Percentiles rank a stretch among this genome's conserved stretches.
phyloP scores from a whole-genome alignment of 2,888 invertebrate genomes.

The Aromia moschata region DNA sequence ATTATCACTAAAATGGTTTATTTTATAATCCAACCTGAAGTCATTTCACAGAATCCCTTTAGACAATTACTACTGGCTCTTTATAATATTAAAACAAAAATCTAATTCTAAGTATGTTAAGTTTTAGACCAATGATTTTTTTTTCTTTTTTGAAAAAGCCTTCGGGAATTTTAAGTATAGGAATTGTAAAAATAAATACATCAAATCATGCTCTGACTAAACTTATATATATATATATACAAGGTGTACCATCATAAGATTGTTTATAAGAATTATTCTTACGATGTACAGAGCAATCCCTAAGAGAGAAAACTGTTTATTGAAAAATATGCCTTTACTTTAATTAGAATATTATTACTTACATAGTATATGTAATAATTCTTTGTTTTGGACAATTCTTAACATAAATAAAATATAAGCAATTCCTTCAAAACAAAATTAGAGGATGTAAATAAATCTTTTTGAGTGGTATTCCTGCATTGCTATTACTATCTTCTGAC shows the following conservation, averaged over 20 bases:
- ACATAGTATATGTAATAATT: no score
- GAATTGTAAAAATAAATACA: slow-evolving; percentile 16
- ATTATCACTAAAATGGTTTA: slow-evolving; percentile 5
- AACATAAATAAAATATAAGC: no score
- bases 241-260: slow-evolving; percentile 42
- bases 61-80: no score
- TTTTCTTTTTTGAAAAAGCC: background rate
- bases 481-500: no score
- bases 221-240: slow-evolving; percentile 32
- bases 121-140: background rate
- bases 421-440: no score
- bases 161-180: background rate
- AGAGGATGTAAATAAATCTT: no score
- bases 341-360: background rate
- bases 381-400: no score
- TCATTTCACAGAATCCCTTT: no score
- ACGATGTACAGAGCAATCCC: slow-evolving; percentile 19
- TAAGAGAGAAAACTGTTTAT: slow-evolving; percentile 8
- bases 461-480: no score
- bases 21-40: no score
- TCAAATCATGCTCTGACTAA: slow-evolving; percentile 31
- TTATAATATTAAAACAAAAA: background rate
- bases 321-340: slow-evolving; percentile 17
- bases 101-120: background rate
- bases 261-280: slow-evolving; percentile 36